Percentiles rank a stretch among this genome's conserved stretches.
These are phyloP conservation scores for Aradophagus sp. DNA, from an alignment of 1,140 invertebrate genomes.

Conservation along the genomic window DNA sequence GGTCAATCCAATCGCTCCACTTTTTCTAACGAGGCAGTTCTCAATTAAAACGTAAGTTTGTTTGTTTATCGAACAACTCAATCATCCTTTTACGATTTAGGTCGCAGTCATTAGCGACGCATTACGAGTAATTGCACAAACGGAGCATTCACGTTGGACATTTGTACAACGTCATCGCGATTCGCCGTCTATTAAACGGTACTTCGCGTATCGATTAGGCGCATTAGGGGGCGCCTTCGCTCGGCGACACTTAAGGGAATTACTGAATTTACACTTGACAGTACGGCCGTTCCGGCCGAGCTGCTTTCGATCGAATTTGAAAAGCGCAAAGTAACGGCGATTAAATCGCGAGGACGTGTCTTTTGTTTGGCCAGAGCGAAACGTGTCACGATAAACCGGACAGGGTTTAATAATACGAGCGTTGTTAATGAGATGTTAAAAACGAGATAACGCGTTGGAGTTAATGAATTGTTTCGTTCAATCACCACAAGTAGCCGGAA, in stretches of 20 bases:
- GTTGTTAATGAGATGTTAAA: conserved; percentile 23
- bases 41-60: too few species aligned
- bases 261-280: conserved; percentile 29
- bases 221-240: conserved; percentile 37
- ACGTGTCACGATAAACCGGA: conserved; percentile 33
- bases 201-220: conserved; percentile 40
- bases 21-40: too few species aligned
- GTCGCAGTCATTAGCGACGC: conserved; percentile 29
- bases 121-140: conserved; percentile 37
- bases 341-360: conserved; percentile 38
- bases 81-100: conserved; percentile 29
- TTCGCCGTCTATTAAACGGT: conserved; percentile 26
- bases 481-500: conserved; percentile 24
- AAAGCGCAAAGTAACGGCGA: conserved; percentile 46
- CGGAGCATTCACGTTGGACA: conserved; percentile 16
- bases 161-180: conserved; percentile 28
- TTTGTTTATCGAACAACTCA: conserved; percentile 25
- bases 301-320: conserved; percentile 15
- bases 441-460: conserved; percentile 21
- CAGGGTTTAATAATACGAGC: conserved; percentile 18
- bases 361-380: conserved; percentile 26
- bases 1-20: too few species aligned
- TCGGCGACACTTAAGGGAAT: conserved; percentile 46
- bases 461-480: conserved; percentile 40
- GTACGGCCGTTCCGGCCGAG: conserved; percentile 24